Evolutionary conservation across 2,888 invertebrate genomes (phyloP).

Genomic region (Eupithecia vulgata): DNA sequence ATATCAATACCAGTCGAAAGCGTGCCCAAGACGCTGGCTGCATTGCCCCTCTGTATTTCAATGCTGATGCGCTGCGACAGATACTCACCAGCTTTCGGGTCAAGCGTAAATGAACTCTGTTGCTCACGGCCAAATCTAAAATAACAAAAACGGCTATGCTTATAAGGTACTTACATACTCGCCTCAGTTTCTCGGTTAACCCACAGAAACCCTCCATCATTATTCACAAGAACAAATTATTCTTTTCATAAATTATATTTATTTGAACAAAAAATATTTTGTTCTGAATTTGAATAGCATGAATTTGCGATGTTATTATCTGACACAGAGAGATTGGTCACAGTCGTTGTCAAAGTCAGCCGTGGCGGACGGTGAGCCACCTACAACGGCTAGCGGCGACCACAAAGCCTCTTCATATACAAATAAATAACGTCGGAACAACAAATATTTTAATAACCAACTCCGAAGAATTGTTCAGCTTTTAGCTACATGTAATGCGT

Average conservation of each 20-base stretch:
- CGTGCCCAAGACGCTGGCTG: too few relatives aligned
- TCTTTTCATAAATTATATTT: slow-evolving; percentile 42
- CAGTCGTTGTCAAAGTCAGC: slow-evolving; percentile 69
- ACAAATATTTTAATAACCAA: slow-evolving; percentile 84
- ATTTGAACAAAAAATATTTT: slow-evolving; percentile 48
- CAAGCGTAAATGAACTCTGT: neutral
- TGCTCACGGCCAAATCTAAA: neutral
- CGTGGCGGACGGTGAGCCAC: slow-evolving; percentile 56
- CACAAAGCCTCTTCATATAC: slow-evolving; percentile 73
- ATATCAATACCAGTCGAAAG: too few relatives aligned
- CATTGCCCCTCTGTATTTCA: too few relatives aligned
- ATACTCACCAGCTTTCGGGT: too few relatives aligned
- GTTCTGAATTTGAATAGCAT: slow-evolving; percentile 50
- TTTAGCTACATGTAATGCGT: slow-evolving; percentile 68
- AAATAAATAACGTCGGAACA: slow-evolving; percentile 82
- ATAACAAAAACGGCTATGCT: neutral
- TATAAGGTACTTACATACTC: neutral
- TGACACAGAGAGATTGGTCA: slow-evolving; percentile 72
- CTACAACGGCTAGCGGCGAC: slow-evolving; percentile 72
- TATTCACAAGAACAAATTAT: slow-evolving; percentile 34
- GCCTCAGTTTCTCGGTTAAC: slow-evolving; percentile 10
- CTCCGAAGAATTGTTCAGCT: slow-evolving; percentile 78
- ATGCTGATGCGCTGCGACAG: too few relatives aligned
- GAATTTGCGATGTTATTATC: slow-evolving; percentile 75
- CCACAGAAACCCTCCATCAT: slow-evolving; percentile 26